Evolutionary conservation across 2,113 vertebrate species (phyloP).

Genomic region (Stigmatopora nigra): DNA sequence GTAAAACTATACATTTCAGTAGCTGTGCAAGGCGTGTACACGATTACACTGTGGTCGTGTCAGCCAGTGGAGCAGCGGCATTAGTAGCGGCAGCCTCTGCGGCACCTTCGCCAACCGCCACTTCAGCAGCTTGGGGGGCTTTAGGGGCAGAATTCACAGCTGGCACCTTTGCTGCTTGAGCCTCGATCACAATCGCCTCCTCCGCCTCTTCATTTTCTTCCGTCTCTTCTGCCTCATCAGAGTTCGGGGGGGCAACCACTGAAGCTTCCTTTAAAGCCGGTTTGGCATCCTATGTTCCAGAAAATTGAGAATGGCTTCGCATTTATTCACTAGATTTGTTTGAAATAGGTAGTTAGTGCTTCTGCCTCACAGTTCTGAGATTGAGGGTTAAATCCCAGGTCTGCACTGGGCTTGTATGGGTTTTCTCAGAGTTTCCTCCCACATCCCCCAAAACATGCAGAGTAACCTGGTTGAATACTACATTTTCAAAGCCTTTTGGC

Average conservation of each 20-base stretch:
- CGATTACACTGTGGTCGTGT: constrained; percentile 1
- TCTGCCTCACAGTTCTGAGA: too few relatives aligned
- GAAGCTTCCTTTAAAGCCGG: constrained; percentile 32
- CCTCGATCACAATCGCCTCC: constrained; percentile 9
- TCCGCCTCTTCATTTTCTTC: constrained; percentile 37
- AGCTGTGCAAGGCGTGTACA: constrained; percentile 12
- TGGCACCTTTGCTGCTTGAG: constrained; percentile 3
- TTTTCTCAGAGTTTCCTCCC: too few relatives aligned
- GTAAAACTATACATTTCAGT: background rate
- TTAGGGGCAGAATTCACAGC: constrained; percentile 1
- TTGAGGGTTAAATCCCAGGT: too few relatives aligned
- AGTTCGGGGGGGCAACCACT: constrained; percentile 48
- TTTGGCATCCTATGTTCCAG: constrained; percentile 18
- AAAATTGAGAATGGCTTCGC: background rate
- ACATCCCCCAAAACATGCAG: too few relatives aligned
- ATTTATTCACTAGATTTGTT: background rate
- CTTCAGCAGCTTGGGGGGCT: background rate
- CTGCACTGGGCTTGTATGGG: too few relatives aligned
- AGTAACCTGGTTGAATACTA: too few relatives aligned
- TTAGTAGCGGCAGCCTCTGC: constrained; percentile 5
- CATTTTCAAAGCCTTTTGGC: too few relatives aligned
- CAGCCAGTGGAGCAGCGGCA: constrained; percentile 11
- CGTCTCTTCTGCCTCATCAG: constrained; percentile 61
- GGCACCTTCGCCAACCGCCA: background rate
- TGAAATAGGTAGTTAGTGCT: too few relatives aligned